These are phyloP conservation scores for Ellobius talpinus DNA, from an alignment of 2,113 vertebrate species.

Conservation along the genomic window DNA sequence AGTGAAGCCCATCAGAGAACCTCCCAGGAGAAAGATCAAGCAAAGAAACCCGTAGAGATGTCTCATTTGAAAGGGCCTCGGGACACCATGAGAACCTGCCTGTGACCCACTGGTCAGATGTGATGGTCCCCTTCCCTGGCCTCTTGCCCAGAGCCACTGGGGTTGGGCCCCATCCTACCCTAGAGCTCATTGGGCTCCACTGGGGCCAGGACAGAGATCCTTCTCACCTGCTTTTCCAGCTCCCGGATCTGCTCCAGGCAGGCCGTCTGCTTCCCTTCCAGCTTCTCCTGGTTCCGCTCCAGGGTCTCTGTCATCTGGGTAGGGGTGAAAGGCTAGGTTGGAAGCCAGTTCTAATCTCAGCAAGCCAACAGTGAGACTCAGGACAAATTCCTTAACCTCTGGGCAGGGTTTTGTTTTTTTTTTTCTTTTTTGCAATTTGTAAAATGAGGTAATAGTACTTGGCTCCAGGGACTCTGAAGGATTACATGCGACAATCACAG, in stretches of 20 bases:
- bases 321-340: neutral
- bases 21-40: neutral
- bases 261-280: constrained; percentile 93
- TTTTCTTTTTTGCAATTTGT: neutral
- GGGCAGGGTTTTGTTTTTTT: neutral
- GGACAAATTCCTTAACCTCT: constrained; percentile 1
- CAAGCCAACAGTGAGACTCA: neutral
- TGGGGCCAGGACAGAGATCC: neutral
- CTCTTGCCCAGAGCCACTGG: neutral
- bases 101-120: neutral
- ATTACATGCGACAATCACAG: too few species aligned
- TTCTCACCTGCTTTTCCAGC: constrained; percentile 91
- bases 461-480: neutral
- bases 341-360: neutral
- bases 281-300: constrained; percentile 88
- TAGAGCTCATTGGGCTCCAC: neutral
- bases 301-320: constrained; percentile 88
- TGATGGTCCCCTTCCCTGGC: neutral
- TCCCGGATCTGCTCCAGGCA: constrained; percentile 92
- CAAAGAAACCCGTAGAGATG: neutral
- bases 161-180: neutral
- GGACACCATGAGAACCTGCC: neutral
- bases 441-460: neutral
- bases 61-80: neutral
- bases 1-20: neutral